Conservation (phyloP, 1,140 invertebrate species). For the Euwallacea fornicatus region DNA sequence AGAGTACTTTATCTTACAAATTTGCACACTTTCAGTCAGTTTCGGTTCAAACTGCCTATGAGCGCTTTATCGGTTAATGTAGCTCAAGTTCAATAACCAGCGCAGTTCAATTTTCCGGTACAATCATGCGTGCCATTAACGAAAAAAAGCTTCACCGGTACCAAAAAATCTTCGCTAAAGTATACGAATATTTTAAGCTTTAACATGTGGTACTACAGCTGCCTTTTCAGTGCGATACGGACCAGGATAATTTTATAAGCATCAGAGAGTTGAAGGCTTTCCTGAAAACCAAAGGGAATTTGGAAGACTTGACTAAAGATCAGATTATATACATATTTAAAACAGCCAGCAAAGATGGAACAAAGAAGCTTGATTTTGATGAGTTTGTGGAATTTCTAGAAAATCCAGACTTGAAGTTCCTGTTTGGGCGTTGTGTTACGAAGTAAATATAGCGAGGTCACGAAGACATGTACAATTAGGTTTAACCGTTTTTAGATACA, state of each 20-base stretch:
- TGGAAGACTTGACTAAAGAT: slow-evolving; percentile 66
- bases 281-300: slow-evolving; percentile 11
- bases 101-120: no score
- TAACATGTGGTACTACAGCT: no score
- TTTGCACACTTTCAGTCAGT: no score
- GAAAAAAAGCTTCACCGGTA: slow-evolving; percentile 20
- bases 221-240: slow-evolving; percentile 31
- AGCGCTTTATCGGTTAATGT: no score
- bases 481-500: slow-evolving; percentile 24
- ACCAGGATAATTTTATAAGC: slow-evolving; percentile 30
- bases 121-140: background rate
- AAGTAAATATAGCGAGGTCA: slow-evolving; percentile 20
- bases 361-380: slow-evolving; percentile 71
- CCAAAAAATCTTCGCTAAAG: slow-evolving; percentile 22
- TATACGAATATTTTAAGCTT: background rate
- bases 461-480: background rate
- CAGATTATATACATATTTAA: slow-evolving; percentile 70
- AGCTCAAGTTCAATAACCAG: no score
- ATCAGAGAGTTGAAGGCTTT: slow-evolving; percentile 28
- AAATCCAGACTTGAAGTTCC: slow-evolving; percentile 61
- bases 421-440: slow-evolving; percentile 56
- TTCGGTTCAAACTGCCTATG: no score
- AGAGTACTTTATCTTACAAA: no score
- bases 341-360: slow-evolving; percentile 69
- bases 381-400: slow-evolving; percentile 80